Evolutionary conservation across 2,113 vertebrate genomes (phyloP).

Genomic region (Prietella phreatophila): DNA sequence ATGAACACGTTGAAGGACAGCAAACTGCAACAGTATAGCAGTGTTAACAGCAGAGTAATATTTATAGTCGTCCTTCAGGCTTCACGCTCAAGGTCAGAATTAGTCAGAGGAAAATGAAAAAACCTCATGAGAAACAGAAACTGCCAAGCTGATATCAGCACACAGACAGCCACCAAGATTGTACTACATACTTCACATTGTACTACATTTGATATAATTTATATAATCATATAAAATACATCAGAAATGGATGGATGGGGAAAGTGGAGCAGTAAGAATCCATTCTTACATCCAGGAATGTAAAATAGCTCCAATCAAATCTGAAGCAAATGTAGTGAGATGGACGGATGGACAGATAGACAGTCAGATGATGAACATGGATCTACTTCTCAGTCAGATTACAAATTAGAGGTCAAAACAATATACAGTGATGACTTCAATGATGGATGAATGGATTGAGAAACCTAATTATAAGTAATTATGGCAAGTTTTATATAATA

Average conservation of each 20-base stretch:
- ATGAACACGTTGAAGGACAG: conserved; percentile 26
- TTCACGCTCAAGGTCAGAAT: conserved; percentile 39
- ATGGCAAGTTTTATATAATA: no score
- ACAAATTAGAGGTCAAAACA: not conserved
- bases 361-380: not conserved
- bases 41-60: conserved; percentile 15
- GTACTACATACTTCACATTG: not conserved
- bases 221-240: not conserved
- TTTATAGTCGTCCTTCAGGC: conserved; percentile 35
- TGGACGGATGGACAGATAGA: not conserved
- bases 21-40: conserved; percentile 20
- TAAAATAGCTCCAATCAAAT: not conserved
- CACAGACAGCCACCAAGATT: not conserved
- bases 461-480: not conserved
- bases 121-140: not conserved
- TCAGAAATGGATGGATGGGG: not conserved
- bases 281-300: not conserved
- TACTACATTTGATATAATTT: not conserved
- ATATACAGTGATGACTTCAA: not conserved
- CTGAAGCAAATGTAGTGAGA: not conserved
- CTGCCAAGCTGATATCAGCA: not conserved
- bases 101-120: conserved; percentile 24
- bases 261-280: not conserved
- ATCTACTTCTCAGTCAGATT: not conserved
- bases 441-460: not conserved